Percentiles rank a stretch among this genome's conserved stretches.
phyloP scores from a whole-genome alignment of 2,888 invertebrate genomes.

The Phrixothrix hirtus region DNA sequence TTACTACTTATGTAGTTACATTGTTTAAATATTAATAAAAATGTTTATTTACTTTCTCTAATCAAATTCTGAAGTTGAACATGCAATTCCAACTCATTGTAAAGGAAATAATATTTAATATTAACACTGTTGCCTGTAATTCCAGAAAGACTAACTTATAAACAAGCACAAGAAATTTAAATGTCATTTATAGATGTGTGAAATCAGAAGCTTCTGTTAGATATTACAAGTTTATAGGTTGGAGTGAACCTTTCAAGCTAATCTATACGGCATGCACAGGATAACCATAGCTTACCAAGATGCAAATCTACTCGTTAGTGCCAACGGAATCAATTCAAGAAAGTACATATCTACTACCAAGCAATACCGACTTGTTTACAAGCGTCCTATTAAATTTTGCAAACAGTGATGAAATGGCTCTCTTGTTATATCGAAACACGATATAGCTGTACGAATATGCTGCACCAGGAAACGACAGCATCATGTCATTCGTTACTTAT shows the following conservation, averaged over 20 bases:
- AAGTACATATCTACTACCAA: conserved; percentile 6
- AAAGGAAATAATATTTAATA: too few relatives aligned
- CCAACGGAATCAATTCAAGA: conserved; percentile 12
- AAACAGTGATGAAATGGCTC: conserved; percentile 5
- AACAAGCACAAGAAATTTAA: too few relatives aligned
- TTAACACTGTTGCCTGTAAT: too few relatives aligned
- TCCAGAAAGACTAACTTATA: too few relatives aligned
- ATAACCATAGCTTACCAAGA: conserved; percentile 6
- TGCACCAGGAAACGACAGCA: conserved; percentile 20
- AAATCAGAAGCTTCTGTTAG: too few relatives aligned
- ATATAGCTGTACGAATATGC: conserved; percentile 10
- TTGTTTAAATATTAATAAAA: too few relatives aligned
- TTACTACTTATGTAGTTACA: too few relatives aligned
- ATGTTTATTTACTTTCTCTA: too few relatives aligned
- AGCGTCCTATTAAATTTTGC: conserved; percentile 19
- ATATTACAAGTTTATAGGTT: neutral
- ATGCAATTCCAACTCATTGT: too few relatives aligned
- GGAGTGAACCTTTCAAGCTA: neutral
- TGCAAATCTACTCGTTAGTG: conserved; percentile 24
- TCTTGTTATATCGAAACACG: conserved; percentile 7
- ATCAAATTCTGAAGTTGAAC: too few relatives aligned
- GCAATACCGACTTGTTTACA: conserved; percentile 13
- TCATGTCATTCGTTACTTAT: conserved; percentile 20
- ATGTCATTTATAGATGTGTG: too few relatives aligned
- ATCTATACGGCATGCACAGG: neutral